Evolutionary conservation across 2,113 vertebrate genomes (phyloP).

Genomic region (Chlamydotis undulata): DNA sequence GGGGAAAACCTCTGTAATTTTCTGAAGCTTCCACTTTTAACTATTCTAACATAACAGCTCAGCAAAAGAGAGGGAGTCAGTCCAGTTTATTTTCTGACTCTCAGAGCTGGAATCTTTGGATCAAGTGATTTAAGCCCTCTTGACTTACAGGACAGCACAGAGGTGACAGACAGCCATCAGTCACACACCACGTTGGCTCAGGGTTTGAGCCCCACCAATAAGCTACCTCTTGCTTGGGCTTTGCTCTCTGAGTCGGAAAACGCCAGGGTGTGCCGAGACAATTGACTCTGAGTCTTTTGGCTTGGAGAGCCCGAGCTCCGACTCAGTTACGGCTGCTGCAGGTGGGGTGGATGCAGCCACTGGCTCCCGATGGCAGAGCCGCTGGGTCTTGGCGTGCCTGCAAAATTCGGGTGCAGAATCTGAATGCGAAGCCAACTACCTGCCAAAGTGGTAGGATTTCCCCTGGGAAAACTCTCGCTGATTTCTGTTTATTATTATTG

Average conservation of each 20-base stretch:
- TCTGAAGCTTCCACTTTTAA: not conserved
- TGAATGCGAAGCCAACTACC: not conserved
- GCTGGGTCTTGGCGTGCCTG: not conserved
- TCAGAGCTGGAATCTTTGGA: not conserved
- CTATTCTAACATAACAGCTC: not conserved
- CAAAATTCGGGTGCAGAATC: not conserved
- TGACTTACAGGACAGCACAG: not conserved
- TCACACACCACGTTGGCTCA: not conserved
- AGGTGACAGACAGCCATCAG: not conserved
- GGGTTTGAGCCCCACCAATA: not conserved
- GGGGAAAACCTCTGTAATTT: not conserved
- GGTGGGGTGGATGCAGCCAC: fast-evolving
- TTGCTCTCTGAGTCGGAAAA: not conserved
- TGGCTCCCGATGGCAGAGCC: fast-evolving
- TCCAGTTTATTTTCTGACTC: not conserved
- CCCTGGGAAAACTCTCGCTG: not conserved
- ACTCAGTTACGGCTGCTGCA: fast-evolving
- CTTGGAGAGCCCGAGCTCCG: not conserved
- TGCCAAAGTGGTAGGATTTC: not conserved
- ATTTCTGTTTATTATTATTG: not conserved
- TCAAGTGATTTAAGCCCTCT: not conserved
- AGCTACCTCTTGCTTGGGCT: not conserved
- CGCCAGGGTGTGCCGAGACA: fast-evolving
- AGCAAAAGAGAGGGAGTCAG: not conserved
- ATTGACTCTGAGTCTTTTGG: not conserved